Evolutionary conservation across 2,888 invertebrate species (phyloP).

Genomic region (Leucophora obtusa): DNA sequence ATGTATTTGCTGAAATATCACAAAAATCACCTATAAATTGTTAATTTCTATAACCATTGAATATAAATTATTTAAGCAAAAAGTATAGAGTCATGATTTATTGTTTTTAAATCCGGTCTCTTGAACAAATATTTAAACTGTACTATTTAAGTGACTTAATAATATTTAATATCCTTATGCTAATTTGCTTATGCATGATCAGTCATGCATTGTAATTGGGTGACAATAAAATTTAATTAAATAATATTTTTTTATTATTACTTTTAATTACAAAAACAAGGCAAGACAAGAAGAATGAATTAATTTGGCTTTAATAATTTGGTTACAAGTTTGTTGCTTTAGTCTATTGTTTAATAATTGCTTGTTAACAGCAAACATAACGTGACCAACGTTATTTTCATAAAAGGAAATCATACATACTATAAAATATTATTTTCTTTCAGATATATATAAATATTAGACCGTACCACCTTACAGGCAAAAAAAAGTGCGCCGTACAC

Average conservation of each 20-base stretch:
- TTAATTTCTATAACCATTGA: neutral
- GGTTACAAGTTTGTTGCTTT: constrained; percentile 6
- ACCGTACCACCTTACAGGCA: no score
- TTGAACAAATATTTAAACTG: neutral
- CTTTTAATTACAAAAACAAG: neutral
- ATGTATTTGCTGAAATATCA: neutral
- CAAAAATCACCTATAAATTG: constrained; percentile 13
- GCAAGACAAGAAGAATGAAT: constrained; percentile 1
- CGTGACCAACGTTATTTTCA: neutral
- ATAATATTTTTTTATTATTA: neutral
- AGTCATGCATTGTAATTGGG: constrained; percentile 10
- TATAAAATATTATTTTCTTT: no score
- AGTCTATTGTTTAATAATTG: constrained; percentile 17
- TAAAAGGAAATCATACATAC: no score
- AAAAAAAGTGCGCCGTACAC: no score
- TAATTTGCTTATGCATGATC: constrained; percentile 20
- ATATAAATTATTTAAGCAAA: neutral
- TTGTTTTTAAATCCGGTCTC: constrained; percentile 16
- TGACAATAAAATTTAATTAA: constrained; percentile 30
- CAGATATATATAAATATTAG: no score
- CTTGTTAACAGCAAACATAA: neutral
- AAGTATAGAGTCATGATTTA: constrained; percentile 28
- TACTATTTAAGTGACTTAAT: neutral
- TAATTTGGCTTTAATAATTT: neutral
- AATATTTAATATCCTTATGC: constrained; percentile 21